phyloP scores from a whole-genome alignment of 2,113 vertebrate genomes.

The Serilophus lunatus region DNA sequence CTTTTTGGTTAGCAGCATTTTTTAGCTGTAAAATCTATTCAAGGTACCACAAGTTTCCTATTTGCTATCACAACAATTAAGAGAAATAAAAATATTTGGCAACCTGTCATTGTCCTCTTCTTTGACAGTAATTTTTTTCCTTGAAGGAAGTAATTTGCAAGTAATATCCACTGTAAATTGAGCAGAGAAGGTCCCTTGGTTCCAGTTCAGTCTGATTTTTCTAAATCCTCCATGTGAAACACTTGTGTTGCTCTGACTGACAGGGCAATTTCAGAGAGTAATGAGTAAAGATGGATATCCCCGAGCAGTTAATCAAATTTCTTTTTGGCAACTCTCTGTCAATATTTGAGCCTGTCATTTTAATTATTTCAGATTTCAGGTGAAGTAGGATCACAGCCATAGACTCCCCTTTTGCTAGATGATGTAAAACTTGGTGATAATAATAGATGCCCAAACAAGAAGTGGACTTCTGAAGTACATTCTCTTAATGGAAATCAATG shows the following conservation, averaged over 20 bases:
- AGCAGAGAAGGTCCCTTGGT: not conserved
- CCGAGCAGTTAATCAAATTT: slow-evolving; percentile 4
- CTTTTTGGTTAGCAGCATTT: not conserved
- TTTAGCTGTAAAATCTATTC: not conserved
- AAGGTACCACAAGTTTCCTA: not conserved
- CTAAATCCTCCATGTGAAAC: not conserved
- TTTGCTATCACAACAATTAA: not conserved
- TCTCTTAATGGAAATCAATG: not conserved
- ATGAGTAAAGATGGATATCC: slow-evolving; percentile 2
- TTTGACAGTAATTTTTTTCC: not conserved
- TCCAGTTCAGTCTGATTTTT: slow-evolving; percentile 6
- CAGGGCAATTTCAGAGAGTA: not conserved
- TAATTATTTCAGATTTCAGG: slow-evolving; percentile 9
- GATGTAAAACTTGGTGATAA: not conserved
- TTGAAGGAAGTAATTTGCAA: not conserved
- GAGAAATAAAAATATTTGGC: not conserved
- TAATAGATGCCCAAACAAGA: not conserved
- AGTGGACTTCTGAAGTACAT: not conserved
- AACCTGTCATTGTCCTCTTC: not conserved
- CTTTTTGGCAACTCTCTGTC: not conserved
- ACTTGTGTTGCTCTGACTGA: slow-evolving; percentile 12
- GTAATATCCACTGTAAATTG: not conserved
- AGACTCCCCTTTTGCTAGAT: not conserved
- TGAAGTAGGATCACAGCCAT: not conserved
- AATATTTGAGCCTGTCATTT: not conserved